A percentile compares a stretch with the other conserved stretches of the same genome.
phyloP scores from a whole-genome alignment of 2,888 invertebrate genomes.

The Luffia ferchaultella region DNA sequence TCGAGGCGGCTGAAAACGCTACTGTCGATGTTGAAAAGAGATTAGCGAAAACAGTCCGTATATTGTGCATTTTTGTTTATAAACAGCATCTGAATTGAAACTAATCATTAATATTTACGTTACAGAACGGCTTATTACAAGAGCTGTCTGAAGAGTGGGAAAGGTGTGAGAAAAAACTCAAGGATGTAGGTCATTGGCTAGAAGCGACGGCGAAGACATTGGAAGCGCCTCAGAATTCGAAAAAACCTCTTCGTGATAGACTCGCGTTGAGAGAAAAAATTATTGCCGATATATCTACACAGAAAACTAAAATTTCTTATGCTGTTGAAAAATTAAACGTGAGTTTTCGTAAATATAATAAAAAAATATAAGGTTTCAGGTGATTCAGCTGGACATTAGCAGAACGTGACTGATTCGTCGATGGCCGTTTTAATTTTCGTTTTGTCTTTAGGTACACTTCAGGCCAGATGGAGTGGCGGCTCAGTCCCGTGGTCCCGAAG shows the following conservation, averaged over 20 bases:
- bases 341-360: constrained; percentile 31
- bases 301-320: constrained; percentile 88
- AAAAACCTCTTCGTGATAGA: constrained; percentile 88
- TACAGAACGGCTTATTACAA: constrained; percentile 85
- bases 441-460: constrained; percentile 79
- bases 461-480: constrained; percentile 85
- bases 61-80: too few relatives aligned
- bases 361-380: too few relatives aligned
- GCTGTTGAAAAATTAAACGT: constrained; percentile 92
- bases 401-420: neutral
- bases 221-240: constrained; percentile 83
- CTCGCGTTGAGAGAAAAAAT: constrained; percentile 86
- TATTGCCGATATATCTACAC: constrained; percentile 85
- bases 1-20: constrained; percentile 86
- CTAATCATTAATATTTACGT: constrained; percentile 25
- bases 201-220: constrained; percentile 82
- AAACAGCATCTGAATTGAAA: constrained; percentile 3
- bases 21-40: constrained; percentile 86
- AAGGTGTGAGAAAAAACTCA: constrained; percentile 92
- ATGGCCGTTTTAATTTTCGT: too few relatives aligned
- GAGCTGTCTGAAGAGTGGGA: constrained; percentile 96
- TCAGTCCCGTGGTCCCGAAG: constrained; percentile 72
- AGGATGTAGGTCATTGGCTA: constrained; percentile 88
- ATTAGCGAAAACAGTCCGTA: constrained; percentile 83
- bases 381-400: too few relatives aligned